A percentile compares a stretch with the other conserved stretches of the same genome.
Conservation (phyloP, 2,888 invertebrate genomes). For the Agrotis segetum region DNA sequence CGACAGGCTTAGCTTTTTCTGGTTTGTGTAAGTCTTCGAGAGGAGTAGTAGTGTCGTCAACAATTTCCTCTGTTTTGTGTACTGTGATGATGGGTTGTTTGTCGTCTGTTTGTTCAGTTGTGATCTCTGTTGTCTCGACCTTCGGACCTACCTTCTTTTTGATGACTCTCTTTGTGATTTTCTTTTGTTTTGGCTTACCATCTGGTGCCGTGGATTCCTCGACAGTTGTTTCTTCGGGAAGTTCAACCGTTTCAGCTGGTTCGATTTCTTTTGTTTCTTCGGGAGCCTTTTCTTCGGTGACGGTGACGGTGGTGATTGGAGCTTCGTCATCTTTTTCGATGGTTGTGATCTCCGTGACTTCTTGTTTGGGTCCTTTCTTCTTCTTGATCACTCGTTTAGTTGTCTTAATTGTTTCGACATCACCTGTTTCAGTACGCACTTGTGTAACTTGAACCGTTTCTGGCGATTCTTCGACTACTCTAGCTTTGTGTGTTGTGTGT, state of each 20-base stretch:
- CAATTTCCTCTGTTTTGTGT: constrained; percentile 33
- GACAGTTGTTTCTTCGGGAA: background rate
- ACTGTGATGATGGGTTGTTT: background rate
- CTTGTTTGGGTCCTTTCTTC: background rate
- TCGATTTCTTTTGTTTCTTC: background rate
- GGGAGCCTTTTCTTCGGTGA: background rate
- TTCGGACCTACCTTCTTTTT: too few species aligned
- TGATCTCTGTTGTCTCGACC: too few species aligned
- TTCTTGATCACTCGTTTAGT: constrained; percentile 66
- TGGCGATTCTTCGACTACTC: background rate
- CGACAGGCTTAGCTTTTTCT: background rate
- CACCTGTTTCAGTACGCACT: background rate
- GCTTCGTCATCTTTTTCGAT: background rate
- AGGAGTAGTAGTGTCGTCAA: constrained; percentile 24
- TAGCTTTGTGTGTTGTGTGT: constrained; percentile 33
- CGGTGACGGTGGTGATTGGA: background rate
- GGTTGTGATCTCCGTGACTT: background rate
- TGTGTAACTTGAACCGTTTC: background rate
- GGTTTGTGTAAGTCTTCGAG: constrained; percentile 8
- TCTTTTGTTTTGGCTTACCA: background rate
- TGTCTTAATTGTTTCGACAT: constrained; percentile 54
- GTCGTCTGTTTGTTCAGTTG: too few species aligned
- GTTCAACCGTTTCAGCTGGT: background rate
- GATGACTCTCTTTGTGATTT: too few species aligned
- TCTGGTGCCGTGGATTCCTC: background rate